Evolutionary conservation across 2,113 vertebrate species (phyloP).

Genomic region (Corythornis vintsioides): DNA sequence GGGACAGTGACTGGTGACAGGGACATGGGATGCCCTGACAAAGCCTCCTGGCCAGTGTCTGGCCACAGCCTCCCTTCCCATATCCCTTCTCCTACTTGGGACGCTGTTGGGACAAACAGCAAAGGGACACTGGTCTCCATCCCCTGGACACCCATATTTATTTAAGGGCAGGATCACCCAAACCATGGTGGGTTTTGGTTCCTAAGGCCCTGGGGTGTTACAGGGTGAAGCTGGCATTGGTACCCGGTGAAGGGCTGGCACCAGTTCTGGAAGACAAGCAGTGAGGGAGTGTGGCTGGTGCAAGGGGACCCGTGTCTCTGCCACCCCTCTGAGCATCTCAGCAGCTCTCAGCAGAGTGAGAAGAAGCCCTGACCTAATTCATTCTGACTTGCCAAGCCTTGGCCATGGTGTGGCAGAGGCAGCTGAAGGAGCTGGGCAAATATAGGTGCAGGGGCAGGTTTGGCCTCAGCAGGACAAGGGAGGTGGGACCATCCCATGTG

Average conservation of each 20-base stretch:
- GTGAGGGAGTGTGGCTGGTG: neutral
- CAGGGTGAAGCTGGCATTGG: neutral
- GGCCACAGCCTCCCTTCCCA: neutral
- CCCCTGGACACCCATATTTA: neutral
- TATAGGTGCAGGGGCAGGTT: accelerated
- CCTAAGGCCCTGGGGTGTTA: accelerated
- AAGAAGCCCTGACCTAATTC: constrained; percentile 35
- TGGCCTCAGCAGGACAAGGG: neutral
- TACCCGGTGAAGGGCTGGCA: neutral
- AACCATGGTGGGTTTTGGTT: neutral
- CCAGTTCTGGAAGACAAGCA: neutral
- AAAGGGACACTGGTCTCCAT: neutral
- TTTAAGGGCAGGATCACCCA: neutral
- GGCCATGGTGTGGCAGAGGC: neutral
- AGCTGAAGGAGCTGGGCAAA: neutral
- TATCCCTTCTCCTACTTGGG: neutral
- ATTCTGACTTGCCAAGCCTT: neutral
- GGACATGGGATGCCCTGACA: neutral
- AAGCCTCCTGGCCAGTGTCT: neutral
- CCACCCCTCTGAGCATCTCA: neutral
- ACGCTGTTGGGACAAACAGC: neutral
- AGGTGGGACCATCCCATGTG: neutral
- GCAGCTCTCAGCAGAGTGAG: neutral
- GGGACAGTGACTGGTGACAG: neutral
- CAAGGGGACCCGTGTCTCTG: accelerated